Base-by-base conservation (phyloP, 2,113 vertebrate species). In the Sapajus apella region DNA sequence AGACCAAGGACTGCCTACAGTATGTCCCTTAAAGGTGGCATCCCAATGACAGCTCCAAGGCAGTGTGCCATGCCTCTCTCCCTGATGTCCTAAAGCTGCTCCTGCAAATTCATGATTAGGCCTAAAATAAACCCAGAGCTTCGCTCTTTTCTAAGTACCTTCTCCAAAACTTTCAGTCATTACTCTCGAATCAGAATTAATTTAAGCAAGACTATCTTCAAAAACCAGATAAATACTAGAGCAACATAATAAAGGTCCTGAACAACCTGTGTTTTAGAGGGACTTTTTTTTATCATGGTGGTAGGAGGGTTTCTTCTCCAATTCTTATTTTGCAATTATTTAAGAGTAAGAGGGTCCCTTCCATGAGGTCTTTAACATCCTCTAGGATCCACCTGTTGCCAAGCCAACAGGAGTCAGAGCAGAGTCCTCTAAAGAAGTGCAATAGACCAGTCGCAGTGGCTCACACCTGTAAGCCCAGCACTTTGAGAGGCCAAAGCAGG, bases 41-140 rank as follows among this genome's bases (percentile, higher is more conserved):
- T 90, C 61, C 81, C 92, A 21, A 88, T 43, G 87, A 87, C 37
- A 95, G 97, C 72, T 90, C 72, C 84, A 40, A 64, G 52, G 58
- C 93, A 70, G n/a, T 20, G 23, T 77, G 70, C 72, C 87, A 68
- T 18, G 37, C 80, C 68, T 91, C 56, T 25, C 68, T 92, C 40
- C 37, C 87, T 43, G 14, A 50, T 12, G 10, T 75, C 8, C 64
- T 35, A 4, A 89, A 87, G n/a, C 79, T 76, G 43, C 72, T 87
- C 73, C 75, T 87, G 23, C 30, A 84, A 70, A 61, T 21, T 81
- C 90, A 61, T 27, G 12, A 87, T 76, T 58, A 80, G 87, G 45
- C 61, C 85, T 94, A 64, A 96, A 93, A 95, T 61, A 90, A 89
- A 95, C 27, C n/a, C 40, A 85, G 45, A 91, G 75, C 40, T 35